A percentile compares a stretch with the other conserved stretches of the same genome.
phyloP scores from a whole-genome alignment of 2,113 vertebrate species.

The Sciurus niger region DNA sequence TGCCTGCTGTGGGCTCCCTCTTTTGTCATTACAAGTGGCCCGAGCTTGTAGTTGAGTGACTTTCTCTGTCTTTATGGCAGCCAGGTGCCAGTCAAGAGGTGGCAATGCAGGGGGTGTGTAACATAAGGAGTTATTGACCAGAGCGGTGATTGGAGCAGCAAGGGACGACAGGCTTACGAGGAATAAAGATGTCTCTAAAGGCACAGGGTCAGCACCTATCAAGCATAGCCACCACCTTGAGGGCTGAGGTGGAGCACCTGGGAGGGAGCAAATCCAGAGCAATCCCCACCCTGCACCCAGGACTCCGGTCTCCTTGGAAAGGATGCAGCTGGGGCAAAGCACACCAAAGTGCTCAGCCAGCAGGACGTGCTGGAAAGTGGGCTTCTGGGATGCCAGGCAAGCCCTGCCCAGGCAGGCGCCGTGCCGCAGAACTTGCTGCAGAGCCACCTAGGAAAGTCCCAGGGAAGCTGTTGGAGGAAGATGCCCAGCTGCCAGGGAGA shows the following conservation, averaged over 20 bases:
- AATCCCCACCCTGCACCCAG: fast-evolving
- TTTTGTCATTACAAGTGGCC: fast-evolving
- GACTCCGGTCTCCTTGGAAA: neutral
- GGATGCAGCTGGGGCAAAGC: too few species aligned
- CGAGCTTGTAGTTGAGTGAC: neutral
- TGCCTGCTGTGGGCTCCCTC: neutral
- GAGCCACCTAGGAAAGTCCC: neutral
- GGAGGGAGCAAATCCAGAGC: neutral
- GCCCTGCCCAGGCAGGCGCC: neutral
- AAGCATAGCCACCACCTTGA: fast-evolving
- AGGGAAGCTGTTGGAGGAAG: neutral
- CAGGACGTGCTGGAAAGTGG: neutral
- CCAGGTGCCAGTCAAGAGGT: neutral
- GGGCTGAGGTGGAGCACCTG: neutral
- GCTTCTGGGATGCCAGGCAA: neutral
- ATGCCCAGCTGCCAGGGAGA: fast-evolving
- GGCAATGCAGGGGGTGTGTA: neutral
- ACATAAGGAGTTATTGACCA: neutral
- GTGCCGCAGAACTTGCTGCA: neutral
- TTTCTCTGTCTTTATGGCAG: neutral
- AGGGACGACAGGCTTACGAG: neutral
- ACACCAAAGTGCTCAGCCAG: neutral
- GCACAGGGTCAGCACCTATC: fast-evolving
- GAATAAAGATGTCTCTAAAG: fast-evolving
- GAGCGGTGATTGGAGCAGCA: fast-evolving